Conservation (phyloP, 2,113 vertebrate genomes). For the Callopanchax toddi region DNA sequence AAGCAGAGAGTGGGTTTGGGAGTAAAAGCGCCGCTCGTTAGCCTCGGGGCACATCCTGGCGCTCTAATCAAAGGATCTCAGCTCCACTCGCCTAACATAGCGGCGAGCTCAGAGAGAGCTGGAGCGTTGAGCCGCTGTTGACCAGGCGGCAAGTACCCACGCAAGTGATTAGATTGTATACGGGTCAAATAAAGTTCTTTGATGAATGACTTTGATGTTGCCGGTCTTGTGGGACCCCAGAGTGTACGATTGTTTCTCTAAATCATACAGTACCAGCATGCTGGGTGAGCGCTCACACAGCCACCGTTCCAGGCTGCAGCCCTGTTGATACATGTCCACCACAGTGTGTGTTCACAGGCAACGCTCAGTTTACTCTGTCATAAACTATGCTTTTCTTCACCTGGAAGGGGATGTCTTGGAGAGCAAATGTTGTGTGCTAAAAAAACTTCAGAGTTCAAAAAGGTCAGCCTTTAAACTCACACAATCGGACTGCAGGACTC, state of each 20-base stretch:
- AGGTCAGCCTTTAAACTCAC: too few species aligned
- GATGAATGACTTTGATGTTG: conserved; percentile 73
- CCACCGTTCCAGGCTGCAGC: conserved; percentile 17
- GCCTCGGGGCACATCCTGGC: conserved; percentile 40
- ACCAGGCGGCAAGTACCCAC: conserved; percentile 48
- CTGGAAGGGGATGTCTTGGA: conserved; percentile 14
- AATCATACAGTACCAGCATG: conserved; percentile 36
- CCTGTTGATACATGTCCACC: conserved; percentile 30
- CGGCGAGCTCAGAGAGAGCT: conserved; percentile 47
- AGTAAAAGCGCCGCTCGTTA: conserved; percentile 59
- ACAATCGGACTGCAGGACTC: too few species aligned
- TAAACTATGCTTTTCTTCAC: conserved; percentile 55
- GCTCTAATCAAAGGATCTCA: conserved; percentile 62
- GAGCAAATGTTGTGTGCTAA: conserved; percentile 12
- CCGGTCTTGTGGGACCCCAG: conserved; percentile 45
- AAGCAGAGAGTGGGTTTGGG: conserved; percentile 26
- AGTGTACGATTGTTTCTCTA: conserved; percentile 30
- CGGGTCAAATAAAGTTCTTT: conserved; percentile 70
- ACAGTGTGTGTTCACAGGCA: conserved; percentile 40
- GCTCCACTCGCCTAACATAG: conserved; percentile 24
- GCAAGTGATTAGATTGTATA: conserved; percentile 73
- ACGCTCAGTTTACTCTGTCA: conserved; percentile 41
- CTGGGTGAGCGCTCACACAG: conserved; percentile 20
- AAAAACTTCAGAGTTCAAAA: not conserved
- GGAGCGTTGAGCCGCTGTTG: conserved; percentile 32